Conservation (phyloP, 2,797 vertebrate species). For the Eospalax fontanierii region DNA sequence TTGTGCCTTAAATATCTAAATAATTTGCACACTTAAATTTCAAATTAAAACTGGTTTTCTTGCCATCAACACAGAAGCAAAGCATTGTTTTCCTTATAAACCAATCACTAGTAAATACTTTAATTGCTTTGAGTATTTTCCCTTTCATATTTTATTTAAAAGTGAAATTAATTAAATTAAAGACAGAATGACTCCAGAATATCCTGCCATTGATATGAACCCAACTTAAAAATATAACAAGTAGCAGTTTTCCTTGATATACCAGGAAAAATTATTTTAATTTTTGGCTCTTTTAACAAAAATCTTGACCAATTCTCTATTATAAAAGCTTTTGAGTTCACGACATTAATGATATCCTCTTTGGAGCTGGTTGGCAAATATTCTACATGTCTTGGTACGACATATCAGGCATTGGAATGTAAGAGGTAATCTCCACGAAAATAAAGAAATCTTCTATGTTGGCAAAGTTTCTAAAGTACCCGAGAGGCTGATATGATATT, state of each 20-base stretch:
- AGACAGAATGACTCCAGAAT: background rate
- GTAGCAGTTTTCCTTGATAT: background rate
- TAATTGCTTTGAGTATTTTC: background rate
- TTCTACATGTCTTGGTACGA: background rate
- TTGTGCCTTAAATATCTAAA: constrained; percentile 43
- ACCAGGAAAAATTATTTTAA: constrained; percentile 4
- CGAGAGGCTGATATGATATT: background rate
- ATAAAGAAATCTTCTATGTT: background rate
- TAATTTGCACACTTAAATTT: constrained; percentile 47
- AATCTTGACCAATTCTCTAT: background rate
- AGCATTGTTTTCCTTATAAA: constrained; percentile 29
- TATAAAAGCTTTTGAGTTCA: background rate
- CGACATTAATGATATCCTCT: background rate
- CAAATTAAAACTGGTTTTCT: constrained; percentile 65
- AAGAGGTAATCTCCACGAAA: background rate
- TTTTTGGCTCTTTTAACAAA: background rate
- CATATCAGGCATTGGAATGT: background rate
- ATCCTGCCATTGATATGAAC: background rate
- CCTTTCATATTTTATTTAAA: constrained; percentile 34
- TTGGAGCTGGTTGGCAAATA: background rate
- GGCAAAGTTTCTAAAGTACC: background rate
- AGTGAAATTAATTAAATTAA: background rate
- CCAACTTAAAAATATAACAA: background rate
- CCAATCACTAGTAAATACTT: background rate
- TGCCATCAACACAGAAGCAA: constrained; percentile 2